A percentile compares a stretch with the other conserved stretches of the same genome.
Conservation (phyloP, 2,888 invertebrate species). For the Entomobrya multifasciata region DNA sequence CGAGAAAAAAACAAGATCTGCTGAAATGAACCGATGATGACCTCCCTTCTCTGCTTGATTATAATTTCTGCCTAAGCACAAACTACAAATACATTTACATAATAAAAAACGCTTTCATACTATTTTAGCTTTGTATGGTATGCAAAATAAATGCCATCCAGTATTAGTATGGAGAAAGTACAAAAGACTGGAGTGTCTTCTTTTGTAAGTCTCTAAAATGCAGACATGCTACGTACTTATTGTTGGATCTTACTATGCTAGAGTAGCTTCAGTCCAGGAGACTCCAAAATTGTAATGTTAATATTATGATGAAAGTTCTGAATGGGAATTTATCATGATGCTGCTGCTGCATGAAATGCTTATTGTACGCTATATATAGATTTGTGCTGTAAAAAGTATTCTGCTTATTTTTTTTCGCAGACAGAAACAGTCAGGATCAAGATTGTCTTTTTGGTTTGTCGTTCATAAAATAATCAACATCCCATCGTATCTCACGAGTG, state of each 20-base stretch:
- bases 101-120: background rate
- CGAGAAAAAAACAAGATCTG: background rate
- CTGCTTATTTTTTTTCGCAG: background rate
- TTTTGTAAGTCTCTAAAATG: background rate
- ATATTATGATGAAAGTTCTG: background rate
- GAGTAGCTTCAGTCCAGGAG: background rate
- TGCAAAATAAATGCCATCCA: background rate
- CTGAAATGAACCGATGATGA: background rate
- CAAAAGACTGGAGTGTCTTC: background rate
- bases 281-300: background rate
- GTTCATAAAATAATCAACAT: no score
- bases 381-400: background rate
- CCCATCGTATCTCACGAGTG: no score
- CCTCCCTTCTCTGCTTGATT: background rate
- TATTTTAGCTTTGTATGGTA: background rate
- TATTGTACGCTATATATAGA: background rate
- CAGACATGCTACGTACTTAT: background rate
- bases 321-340: slow-evolving; percentile 1
- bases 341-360: background rate
- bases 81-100: background rate
- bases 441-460: background rate
- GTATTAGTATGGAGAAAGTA: background rate
- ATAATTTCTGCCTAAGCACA: background rate
- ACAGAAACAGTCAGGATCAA: background rate
- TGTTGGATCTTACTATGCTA: background rate